Evolutionary conservation across 2,797 vertebrate genomes (phyloP).

Genomic region (Acanthurus leucopareius): DNA sequence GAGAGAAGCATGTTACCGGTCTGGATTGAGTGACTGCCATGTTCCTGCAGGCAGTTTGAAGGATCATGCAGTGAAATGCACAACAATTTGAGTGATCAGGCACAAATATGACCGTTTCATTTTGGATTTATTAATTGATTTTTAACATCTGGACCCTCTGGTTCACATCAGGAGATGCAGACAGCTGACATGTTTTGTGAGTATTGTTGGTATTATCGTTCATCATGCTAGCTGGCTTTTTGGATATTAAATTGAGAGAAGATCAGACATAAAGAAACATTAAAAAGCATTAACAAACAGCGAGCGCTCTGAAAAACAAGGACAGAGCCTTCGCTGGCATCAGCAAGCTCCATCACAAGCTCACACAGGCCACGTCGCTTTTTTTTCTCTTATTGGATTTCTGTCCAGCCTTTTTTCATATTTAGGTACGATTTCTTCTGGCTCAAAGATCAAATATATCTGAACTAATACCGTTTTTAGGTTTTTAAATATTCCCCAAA

Average conservation of each 20-base stretch:
- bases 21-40: slow-evolving; percentile 27
- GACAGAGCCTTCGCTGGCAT: slow-evolving; percentile 5
- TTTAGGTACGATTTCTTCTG: slow-evolving; percentile 21
- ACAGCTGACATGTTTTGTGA: slow-evolving; percentile 16
- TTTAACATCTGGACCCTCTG: neutral
- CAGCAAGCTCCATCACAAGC: slow-evolving; percentile 6
- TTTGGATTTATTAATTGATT: slow-evolving; percentile 6
- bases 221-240: neutral
- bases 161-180: slow-evolving; percentile 15
- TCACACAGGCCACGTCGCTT: neutral
- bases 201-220: slow-evolving; percentile 7
- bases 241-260: neutral
- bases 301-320: neutral
- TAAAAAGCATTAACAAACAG: slow-evolving; percentile 16
- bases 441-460: slow-evolving; percentile 38
- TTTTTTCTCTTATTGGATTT: slow-evolving; percentile 39
- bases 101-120: slow-evolving; percentile 19
- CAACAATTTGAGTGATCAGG: slow-evolving; percentile 28
- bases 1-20: slow-evolving; percentile 43
- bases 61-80: slow-evolving; percentile 33
- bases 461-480: slow-evolving; percentile 31
- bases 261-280: neutral
- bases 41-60: slow-evolving; percentile 23
- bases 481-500: slow-evolving; percentile 37
- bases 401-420: slow-evolving; percentile 33